Base-by-base conservation (phyloP, 2,113 vertebrate genomes). In the Leptocoma aspasia region DNA sequence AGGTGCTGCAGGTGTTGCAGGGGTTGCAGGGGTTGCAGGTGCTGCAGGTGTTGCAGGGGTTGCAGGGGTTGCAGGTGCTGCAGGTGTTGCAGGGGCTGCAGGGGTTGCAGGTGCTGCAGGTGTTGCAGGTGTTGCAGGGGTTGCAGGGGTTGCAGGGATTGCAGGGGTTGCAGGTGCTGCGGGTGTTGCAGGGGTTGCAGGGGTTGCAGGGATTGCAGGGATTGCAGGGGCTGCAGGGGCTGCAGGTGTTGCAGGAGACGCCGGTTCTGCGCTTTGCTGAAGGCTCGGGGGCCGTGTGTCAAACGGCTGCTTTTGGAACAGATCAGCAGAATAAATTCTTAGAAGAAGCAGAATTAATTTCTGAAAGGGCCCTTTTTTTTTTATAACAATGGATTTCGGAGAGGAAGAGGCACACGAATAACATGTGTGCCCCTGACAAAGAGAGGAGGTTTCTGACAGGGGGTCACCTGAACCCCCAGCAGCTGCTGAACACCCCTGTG, bases 401-500 rank as follows among this genome's bases (percentile, higher is more conserved):
- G 64, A 63, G 27, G 83, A 71, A 80, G 54, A 79, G 60, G 8
- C 12, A 3, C 22, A 7, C 10, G 30, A 42, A 39, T 24, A n/a
- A 68, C 3, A 0, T 13, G 18, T 10, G 17, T 87, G 50, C 19
- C 72, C 72, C 35, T 61, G 59, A 53, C 1, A 14, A 31, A 82
- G 54, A 68, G 17, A 68, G 31, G 39, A 37, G 37, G 47, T 72
- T 90, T 78, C 61, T 73, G 44, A 35, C 3, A 0, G 23, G 63
- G 56, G 56, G 42, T 69, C 44, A 18, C 56, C 39, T 1, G 0
- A 53, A 27, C 15, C 41, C 50, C 16, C 4, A 5, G 90, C 93
- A 97, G 77, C 66, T 88, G 66, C 89, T 41, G 83, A 44, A 33
- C 68, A 19, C 76, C 90, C 69, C 65, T 63, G 70, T 42, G 53